Evolutionary conservation across 2,113 vertebrate genomes (phyloP), one percentile per base, ranked within the genome.

Genomic region (Bubo bubo): DNA sequence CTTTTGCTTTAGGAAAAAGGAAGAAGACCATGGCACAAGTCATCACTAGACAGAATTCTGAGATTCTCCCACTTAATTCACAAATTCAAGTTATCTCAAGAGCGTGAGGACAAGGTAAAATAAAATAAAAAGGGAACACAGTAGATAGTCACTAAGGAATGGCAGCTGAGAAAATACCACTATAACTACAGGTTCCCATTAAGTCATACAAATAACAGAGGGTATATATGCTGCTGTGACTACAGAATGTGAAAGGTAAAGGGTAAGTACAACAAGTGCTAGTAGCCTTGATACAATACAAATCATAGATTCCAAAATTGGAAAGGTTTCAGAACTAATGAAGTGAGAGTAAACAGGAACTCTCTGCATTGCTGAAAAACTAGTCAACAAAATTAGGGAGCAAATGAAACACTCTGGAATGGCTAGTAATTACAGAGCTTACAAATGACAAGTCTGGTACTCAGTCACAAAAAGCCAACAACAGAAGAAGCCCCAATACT

Each of bases 301-400:
- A 73, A 83, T 34, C 12, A 24, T 5, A 37, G 35, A 70, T 66
- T 76, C 58, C 45, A 58, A 9, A 73, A n/a, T 3, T 62, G 62
- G 58, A 94, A 94, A 72, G 76, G 60, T 43, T 92, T 93, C 62
- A 66, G 62, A 79, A 75, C 55, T 93, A 90, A 93, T 77, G 71
- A 88, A 82, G 59, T 58, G 66, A 76, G 53, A 73, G 79, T 45
- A 92, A 94, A 94, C 75, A 88, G 62, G 49, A 94, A 28, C 70
- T 56, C 71, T 85, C 75, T 47, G 66, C 77, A n/a, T 12, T 79
- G 71, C 79, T 82, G 67, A 37, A 63, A 91, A 96, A 74, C 22
- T 18, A 89, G 92, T 63, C 71, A 93, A 82, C 87, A 94, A 92
- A 95, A 89, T 86, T 59, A 90, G 76, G 84, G 93, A 95, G 77